These are phyloP conservation scores for Paradisaea rubra DNA, from an alignment of 2,113 vertebrate genomes.

Conservation along the genomic window DNA sequence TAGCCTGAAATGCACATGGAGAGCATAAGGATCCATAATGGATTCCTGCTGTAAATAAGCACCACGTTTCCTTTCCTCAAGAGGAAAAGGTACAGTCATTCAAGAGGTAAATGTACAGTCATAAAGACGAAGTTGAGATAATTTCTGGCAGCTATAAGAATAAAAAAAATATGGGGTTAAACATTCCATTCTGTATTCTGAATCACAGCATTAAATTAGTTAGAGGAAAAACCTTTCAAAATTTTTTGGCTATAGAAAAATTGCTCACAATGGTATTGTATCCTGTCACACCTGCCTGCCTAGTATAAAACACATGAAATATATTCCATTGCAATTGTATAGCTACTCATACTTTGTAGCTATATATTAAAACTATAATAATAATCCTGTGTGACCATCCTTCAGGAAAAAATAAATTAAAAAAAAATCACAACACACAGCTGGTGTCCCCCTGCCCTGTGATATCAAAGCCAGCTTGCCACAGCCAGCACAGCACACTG, in stretches of 20 bases:
- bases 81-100: neutral
- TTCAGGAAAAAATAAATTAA: neutral
- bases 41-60: neutral
- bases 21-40: neutral
- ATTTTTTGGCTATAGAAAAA: neutral
- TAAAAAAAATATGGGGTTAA: neutral
- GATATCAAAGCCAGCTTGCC: no score
- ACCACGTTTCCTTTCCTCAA: neutral
- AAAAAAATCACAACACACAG: accelerated
- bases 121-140: neutral
- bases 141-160: neutral
- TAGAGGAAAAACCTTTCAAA: neutral
- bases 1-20: neutral
- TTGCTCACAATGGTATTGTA: neutral
- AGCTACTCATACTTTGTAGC: neutral
- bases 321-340: no score
- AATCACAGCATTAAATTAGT: neutral
- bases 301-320: neutral
- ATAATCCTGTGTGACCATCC: accelerated
- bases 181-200: neutral
- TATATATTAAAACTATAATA: neutral
- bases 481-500: accelerated
- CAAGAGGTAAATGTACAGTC: neutral
- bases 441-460: accelerated
- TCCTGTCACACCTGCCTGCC: neutral